phyloP scores from a whole-genome alignment of 2,113 vertebrate genomes.

The Pavo muticus region DNA sequence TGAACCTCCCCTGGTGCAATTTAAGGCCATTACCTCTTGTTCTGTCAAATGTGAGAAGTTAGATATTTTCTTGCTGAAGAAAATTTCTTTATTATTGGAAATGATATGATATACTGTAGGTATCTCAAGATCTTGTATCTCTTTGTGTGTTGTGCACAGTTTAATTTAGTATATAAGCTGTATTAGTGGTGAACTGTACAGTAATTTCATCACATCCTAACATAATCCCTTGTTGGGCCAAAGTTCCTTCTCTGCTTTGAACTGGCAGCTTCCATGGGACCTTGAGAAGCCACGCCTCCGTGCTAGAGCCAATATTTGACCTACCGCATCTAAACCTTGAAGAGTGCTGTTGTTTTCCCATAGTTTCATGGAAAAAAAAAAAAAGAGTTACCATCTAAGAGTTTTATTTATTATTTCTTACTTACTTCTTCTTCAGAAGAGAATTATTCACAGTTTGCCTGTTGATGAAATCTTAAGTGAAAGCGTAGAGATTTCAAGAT shows the following conservation, averaged over 20 bases:
- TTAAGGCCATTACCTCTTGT: no score
- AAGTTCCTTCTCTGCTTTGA: not conserved
- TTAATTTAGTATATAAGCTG: not conserved
- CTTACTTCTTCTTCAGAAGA: not conserved
- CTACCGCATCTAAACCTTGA: not conserved
- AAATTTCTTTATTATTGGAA: not conserved
- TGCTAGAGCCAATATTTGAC: not conserved
- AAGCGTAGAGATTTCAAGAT: not conserved
- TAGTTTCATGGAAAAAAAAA: not conserved
- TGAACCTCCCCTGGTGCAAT: no score
- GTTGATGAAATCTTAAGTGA: not conserved
- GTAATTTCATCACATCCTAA: not conserved
- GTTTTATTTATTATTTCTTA: not conserved
- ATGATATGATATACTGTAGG: not conserved
- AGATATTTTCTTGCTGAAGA: not conserved
- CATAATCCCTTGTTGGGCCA: not conserved
- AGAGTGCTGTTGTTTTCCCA: not conserved
- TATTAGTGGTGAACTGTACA: not conserved
- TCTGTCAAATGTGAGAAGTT: not conserved
- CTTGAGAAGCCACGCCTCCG: not conserved
- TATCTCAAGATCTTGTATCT: not conserved
- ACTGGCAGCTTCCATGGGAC: not conserved
- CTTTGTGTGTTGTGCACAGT: not conserved
- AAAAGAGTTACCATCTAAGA: not conserved
- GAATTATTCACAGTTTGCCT: not conserved